phyloP scores from a whole-genome alignment of 1,140 invertebrate genomes.

The Aphis craccivora region DNA sequence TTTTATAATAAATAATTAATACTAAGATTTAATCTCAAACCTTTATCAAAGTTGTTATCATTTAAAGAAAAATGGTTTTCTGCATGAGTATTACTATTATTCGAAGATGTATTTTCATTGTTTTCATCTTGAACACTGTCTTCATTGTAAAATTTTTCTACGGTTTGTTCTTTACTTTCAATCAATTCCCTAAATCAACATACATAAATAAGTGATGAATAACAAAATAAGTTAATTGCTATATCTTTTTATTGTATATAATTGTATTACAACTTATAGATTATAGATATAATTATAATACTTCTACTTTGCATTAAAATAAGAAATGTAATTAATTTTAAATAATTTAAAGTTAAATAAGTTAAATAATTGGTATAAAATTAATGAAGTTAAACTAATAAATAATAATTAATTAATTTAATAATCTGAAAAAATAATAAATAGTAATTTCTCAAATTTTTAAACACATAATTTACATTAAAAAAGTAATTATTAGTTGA shows the following conservation, averaged over 20 bases:
- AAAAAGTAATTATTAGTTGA: neutral
- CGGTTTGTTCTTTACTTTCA: constrained; percentile 51
- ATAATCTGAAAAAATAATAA: neutral
- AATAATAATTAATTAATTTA: too few species aligned
- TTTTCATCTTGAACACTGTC: constrained; percentile 18
- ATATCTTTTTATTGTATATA: neutral
- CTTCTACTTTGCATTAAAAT: too few species aligned
- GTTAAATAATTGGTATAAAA: neutral
- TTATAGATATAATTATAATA: neutral
- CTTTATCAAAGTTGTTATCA: neutral
- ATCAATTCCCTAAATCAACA: constrained; percentile 32
- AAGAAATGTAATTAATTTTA: neutral
- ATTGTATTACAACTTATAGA: neutral
- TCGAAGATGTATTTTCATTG: neutral
- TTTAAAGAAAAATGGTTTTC: neutral
- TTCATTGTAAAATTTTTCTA: constrained; percentile 49
- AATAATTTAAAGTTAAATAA: too few species aligned
- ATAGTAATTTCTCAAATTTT: neutral
- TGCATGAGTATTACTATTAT: neutral
- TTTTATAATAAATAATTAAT: too few species aligned
- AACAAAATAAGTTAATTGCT: neutral
- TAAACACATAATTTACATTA: neutral
- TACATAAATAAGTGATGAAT: neutral
- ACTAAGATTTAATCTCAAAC: neutral
- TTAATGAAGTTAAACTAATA: neutral